A percentile compares a stretch with the other conserved stretches of the same genome.
Evolutionary conservation across 92 coral and sea anemone genomes (phyloP).

Genomic region (Paramuricea clavata): DNA sequence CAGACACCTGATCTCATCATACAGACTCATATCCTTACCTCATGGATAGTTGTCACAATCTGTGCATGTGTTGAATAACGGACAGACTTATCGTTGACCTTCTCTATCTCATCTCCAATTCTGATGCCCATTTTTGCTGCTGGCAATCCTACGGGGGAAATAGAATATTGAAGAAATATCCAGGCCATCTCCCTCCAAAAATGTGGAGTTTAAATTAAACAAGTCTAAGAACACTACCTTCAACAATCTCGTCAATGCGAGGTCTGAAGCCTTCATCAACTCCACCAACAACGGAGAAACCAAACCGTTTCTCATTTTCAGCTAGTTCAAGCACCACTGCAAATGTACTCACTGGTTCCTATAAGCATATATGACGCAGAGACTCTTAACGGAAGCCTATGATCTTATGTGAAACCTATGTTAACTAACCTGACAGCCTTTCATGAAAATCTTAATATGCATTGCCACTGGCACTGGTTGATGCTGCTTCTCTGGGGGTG

Average conservation of each 20-base stretch:
- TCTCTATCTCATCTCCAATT: conserved; percentile 88
- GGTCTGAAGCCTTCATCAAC: conserved; percentile 98
- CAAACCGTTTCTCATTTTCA: conserved; percentile 95
- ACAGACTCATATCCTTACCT: conserved; percentile 69
- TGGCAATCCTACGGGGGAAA: conserved; percentile 96
- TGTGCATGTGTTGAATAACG: conserved; percentile 80
- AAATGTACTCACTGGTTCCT: conserved; percentile 75
- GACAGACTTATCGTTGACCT: conserved; percentile 89
- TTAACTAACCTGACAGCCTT: too few relatives aligned
- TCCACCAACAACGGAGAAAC: conserved; percentile 99
- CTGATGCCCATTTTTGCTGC: conserved; percentile 83
- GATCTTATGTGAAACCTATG: too few relatives aligned
- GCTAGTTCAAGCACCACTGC: conserved; percentile 85
- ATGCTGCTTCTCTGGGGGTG: too few relatives aligned
- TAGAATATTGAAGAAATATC: too few relatives aligned
- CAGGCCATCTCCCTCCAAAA: too few relatives aligned
- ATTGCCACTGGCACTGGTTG: too few relatives aligned
- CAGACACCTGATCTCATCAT: too few relatives aligned
- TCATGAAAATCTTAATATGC: too few relatives aligned
- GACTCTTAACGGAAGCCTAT: too few relatives aligned
- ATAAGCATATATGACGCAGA: too few relatives aligned
- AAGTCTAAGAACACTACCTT: conserved; percentile 64
- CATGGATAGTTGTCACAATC: conserved; percentile 93
- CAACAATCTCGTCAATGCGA: conserved; percentile 91
- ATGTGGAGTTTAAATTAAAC: background rate